These are phyloP conservation scores for Polietes domitor DNA, from an alignment of 2,888 invertebrate species.

Conservation along the genomic window DNA sequence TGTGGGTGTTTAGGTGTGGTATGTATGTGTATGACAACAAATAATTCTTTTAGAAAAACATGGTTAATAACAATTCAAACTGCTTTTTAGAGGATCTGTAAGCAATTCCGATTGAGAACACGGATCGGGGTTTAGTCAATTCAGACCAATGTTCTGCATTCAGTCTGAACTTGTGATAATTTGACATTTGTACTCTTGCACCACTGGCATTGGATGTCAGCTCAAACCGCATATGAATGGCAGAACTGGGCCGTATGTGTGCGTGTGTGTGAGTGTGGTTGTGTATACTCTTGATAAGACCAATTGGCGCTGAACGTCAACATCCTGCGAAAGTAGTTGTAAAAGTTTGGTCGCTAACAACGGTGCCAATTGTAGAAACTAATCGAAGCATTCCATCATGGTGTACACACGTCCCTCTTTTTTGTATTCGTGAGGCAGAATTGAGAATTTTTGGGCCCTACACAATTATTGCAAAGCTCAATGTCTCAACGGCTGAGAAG, in stretches of 20 bases:
- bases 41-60: background rate
- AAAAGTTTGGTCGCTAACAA: conserved; percentile 49
- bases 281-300: conserved; percentile 24
- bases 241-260: background rate
- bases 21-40: background rate
- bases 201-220: too few relatives aligned
- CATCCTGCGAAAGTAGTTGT: conserved; percentile 61
- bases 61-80: background rate
- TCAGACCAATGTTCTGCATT: background rate
- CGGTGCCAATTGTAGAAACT: conserved; percentile 9
- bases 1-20: background rate
- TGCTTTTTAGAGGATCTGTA: background rate
- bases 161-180: background rate
- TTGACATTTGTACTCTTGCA: background rate
- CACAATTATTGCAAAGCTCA: background rate
- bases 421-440: conserved; percentile 74
- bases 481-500: background rate
- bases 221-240: too few relatives aligned
- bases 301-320: conserved; percentile 20
- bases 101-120: background rate
- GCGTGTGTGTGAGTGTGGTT: conserved; percentile 45
- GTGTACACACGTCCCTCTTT: conserved; percentile 75
- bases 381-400: conserved; percentile 48
- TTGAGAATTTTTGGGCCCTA: background rate
- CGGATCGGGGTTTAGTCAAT: background rate